Base-by-base conservation (phyloP, 2,113 vertebrate species). In the Nycticorax nycticorax region DNA sequence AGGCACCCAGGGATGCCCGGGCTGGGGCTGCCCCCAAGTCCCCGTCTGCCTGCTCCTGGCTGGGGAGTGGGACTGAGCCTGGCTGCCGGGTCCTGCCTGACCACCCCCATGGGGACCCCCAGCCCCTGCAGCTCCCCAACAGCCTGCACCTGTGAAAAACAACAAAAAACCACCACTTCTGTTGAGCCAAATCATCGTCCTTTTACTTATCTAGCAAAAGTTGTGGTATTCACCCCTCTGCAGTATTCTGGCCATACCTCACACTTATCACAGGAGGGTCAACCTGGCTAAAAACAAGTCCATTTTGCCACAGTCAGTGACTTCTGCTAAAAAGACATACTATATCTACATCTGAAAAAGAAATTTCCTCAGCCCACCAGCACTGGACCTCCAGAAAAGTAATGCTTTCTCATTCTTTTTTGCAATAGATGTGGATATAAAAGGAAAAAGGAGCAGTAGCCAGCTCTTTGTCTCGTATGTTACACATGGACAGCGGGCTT, bases 401-500 rank as follows among this genome's bases (percentile, higher is more conserved):
- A 67, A 80, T 19, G n/a, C 19, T 50, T 79, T 53, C 47, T 53
- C 59, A 52, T 22, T 45, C 39, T 39, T 16, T 67, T 74, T 41
- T 67, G n/a, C 37, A 74, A 67, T 14, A 60, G 28, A 64, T 22
- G 22, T 23, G 57, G 41, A 32, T 77, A 63, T 20, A 56, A 71
- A 79, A 47, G 33, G 11, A 60, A 73, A 74, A 21, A 45, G 32
- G 6, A 67, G 37, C 37, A 79, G 30, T 20, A 47, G 59, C 15
- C 37, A 53, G 15, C 24, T 72, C 23, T 73, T 53, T 59, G 59
- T 43, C 67, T 85, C 53, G 23, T 53, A 60, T 17, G 23, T 66
- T 80, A 41, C 0, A 3, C 9, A 5, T 6, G 22, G n/a, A 45
- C 10, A 39, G 43, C 0, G 1, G 9, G 59, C 35, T 50, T 69